Base-by-base conservation (phyloP, 2,113 vertebrate species). In the Panthera tigris region DNA sequence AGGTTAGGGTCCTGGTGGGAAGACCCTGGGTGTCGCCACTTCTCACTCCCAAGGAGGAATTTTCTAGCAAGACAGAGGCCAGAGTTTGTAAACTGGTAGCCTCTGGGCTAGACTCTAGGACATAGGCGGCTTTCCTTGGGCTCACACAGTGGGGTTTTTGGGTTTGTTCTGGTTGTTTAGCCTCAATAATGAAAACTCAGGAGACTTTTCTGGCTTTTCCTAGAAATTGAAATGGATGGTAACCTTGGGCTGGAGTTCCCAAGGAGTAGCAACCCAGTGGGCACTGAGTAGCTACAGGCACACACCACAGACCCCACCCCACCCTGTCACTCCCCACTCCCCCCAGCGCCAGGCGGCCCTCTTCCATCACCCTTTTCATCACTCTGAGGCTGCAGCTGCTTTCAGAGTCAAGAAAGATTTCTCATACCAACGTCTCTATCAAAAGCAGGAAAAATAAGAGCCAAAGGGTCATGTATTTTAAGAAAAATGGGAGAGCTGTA, bases 401-500 rank as follows among this genome's bases (percentile, higher is more conserved):
- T 36, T 39, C 55, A 3, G 36, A 86, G 69, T 9, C 66, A 31
- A 92, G 92, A 80, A 81, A n/a, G 41, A 89, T 74, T 86, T 81
- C 83, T 88, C 57, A 36, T 76, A 31, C 41, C 25, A 9, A 50
- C 94, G 78, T 92, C 73, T 94, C 65, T 76, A 13, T 96, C 48
- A 80, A 74, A 84, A 68, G 73, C 55, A 9, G 23, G 33, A 14
- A 48, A 84, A 68, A 66, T 9, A 50, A 74, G 41, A 66, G 50
- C 79, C 3, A 39, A 63, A 80, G 68, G 71, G 31, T 91, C 52
- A n/a, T 15, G 11, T 33, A 57, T 61, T 97, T 94, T 93, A 96
- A 94, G 98, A 97, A 98, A 98, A 98, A 98, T 97, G 96, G 48
- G 39, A 93, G 68, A 2, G 11, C 81, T 31, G 0, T 23, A 39